Conservation (phyloP, 2,113 vertebrate species). For the Caretta caretta region DNA sequence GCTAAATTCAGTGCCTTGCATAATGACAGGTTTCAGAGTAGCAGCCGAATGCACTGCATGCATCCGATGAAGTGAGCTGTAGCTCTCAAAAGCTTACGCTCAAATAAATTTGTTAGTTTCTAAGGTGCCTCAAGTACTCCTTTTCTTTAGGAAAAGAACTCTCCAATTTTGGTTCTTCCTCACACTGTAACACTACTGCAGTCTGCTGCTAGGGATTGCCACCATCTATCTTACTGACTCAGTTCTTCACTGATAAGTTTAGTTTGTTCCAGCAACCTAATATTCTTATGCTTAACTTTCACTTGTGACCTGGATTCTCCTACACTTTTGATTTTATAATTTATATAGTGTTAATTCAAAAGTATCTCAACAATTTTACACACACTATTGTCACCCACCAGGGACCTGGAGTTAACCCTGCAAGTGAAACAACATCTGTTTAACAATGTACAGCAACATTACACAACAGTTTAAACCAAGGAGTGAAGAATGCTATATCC, state of each 20-base stretch:
- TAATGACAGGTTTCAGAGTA: no score
- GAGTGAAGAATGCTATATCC: not conserved
- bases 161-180: not conserved
- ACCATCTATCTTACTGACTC: not conserved
- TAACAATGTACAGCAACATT: rapidly evolving
- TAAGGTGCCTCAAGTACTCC: no score
- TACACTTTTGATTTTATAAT: not conserved
- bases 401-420: rapidly evolving
- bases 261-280: not conserved
- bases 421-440: not conserved
- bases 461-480: not conserved
- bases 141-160: not conserved
- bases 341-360: not conserved
- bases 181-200: rapidly evolving
- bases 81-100: no score
- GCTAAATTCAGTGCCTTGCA: no score
- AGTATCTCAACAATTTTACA: not conserved
- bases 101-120: no score
- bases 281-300: not conserved
- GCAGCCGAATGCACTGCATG: no score
- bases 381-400: not conserved
- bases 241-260: not conserved
- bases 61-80: no score
- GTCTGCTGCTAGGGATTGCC: not conserved
- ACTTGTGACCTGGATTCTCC: not conserved